Conservation (phyloP, 2,888 invertebrate genomes). For the Nymphalis polychloros region DNA sequence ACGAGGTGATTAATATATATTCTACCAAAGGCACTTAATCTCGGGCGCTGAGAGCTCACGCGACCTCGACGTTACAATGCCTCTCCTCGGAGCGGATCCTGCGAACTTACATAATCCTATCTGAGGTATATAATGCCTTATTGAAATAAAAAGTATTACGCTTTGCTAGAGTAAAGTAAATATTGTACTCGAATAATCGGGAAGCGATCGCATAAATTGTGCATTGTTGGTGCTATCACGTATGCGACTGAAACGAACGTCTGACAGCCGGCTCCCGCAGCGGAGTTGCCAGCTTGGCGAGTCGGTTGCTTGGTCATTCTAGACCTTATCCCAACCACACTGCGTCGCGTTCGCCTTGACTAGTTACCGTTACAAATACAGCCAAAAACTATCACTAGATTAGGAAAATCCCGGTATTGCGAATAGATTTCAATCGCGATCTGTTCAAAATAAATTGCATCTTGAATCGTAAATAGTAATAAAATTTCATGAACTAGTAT, state of each 20-base stretch:
- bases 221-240: slow-evolving; percentile 28
- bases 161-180: slow-evolving; percentile 4
- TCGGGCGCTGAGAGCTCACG: neutral
- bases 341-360: neutral
- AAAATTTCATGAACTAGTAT: neutral
- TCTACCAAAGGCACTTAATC: neutral
- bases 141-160: neutral
- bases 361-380: neutral
- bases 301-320: slow-evolving; percentile 55
- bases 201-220: slow-evolving; percentile 28
- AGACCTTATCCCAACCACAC: neutral
- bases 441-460: slow-evolving; percentile 3
- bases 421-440: slow-evolving; percentile 11
- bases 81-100: neutral
- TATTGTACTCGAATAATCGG: slow-evolving; percentile 24
- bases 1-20: neutral
- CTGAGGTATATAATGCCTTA: neutral
- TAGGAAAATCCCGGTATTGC: slow-evolving; percentile 8
- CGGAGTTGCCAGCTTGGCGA: slow-evolving; percentile 88
- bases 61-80: neutral
- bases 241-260: slow-evolving; percentile 83
- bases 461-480: slow-evolving; percentile 5
- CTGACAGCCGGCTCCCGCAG: slow-evolving; percentile 77
- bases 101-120: neutral
- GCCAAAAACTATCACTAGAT: slow-evolving; percentile 12